Evolutionary conservation across 2,888 invertebrate species (phyloP).

Genomic region (Cordilura impudica): DNA sequence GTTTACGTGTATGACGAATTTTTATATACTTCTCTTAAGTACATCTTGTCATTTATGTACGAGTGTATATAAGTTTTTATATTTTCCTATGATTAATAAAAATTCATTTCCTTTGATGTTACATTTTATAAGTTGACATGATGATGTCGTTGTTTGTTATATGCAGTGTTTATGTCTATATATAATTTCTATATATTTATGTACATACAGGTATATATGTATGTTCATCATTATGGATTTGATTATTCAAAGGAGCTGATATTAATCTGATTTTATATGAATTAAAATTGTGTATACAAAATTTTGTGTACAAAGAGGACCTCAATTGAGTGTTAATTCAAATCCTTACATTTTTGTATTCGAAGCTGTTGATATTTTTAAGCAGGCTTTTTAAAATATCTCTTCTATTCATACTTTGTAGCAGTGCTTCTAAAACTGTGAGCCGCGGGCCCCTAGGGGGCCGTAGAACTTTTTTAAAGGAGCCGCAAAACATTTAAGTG

Average conservation of each 20-base stretch:
- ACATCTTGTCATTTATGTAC: too few species aligned
- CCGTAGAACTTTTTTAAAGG: too few species aligned
- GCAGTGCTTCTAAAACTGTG: too few species aligned
- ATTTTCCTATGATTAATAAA: conserved; percentile 70
- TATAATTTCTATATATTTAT: background rate
- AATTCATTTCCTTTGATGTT: conserved; percentile 76
- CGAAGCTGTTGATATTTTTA: too few species aligned
- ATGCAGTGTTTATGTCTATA: background rate
- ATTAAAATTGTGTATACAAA: too few species aligned
- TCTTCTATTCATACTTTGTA: too few species aligned
- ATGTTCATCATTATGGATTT: background rate
- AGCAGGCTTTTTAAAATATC: too few species aligned
- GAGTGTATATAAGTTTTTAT: background rate
- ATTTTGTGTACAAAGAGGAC: too few species aligned
- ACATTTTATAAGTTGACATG: conserved; percentile 38
- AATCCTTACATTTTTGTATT: too few species aligned
- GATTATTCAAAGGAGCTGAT: background rate
- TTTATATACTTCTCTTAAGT: background rate
- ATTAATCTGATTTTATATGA: background rate
- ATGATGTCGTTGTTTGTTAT: conserved; percentile 23
- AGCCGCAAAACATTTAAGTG: too few species aligned
- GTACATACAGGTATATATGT: background rate
- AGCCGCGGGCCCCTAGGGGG: too few species aligned
- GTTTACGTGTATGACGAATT: conserved; percentile 58
- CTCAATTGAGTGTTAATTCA: too few species aligned